Percentiles rank a stretch among this genome's conserved stretches.
Conservation (phyloP, 23 tunicate species). For the Styela plicata region DNA sequence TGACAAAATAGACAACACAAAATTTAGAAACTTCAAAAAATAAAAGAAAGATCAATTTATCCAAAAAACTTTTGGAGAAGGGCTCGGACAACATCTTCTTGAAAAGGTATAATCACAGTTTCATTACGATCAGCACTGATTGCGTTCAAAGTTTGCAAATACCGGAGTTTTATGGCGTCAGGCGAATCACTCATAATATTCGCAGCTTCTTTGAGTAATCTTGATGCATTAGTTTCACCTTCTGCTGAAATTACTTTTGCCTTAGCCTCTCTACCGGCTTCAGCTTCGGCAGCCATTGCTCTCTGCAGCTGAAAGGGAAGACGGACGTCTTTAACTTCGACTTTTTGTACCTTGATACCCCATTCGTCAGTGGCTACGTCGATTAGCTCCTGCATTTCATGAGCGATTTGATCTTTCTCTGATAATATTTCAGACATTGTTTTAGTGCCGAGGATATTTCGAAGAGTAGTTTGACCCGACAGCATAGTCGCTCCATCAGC, state of each 20-base stretch:
- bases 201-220: conserved; percentile 85
- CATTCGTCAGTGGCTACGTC: conserved; percentile 87
- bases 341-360: conserved; percentile 89
- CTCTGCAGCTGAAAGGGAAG: conserved; percentile 70
- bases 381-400: conserved; percentile 53
- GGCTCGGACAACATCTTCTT: conserved; percentile 40
- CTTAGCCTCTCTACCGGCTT: conserved; percentile 87
- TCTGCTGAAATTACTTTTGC: conserved; percentile 94
- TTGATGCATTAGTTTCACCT: conserved; percentile 94
- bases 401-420: conserved; percentile 66
- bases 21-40: no score
- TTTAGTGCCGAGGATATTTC: conserved; percentile 19
- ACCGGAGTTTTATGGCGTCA: conserved; percentile 77
- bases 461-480: conserved; percentile 18
- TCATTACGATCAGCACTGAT: conserved; percentile 88
- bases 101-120: conserved; percentile 81
- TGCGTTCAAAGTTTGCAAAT: conserved; percentile 77
- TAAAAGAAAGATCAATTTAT: not conserved
- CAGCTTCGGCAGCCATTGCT: conserved; percentile 99
- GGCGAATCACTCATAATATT: conserved; percentile 75
- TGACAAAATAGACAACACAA: no score
- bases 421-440: conserved; percentile 13
- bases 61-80: conserved; percentile 13
- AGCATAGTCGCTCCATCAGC: conserved; percentile 21
- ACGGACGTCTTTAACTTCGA: conserved; percentile 85